These are phyloP conservation scores for Manis javanica DNA, from an alignment of 2,797 vertebrate genomes.

Conservation along the genomic window DNA sequence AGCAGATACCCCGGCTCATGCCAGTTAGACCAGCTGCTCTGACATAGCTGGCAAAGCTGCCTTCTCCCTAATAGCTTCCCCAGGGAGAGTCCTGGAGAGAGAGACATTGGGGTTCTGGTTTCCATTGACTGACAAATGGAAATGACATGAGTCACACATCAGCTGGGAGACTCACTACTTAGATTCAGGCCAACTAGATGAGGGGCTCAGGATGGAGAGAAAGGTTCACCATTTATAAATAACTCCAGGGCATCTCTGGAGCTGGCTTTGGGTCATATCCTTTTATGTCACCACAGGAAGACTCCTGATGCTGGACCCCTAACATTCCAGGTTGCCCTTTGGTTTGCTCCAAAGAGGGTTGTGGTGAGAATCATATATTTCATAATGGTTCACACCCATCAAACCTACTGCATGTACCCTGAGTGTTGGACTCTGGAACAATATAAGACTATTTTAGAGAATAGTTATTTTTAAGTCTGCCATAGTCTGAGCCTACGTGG, in stretches of 20 bases:
- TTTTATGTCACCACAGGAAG: not conserved
- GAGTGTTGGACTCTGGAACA: not conserved
- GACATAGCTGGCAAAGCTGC: slow-evolving; percentile 36
- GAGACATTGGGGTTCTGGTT: slow-evolving; percentile 64
- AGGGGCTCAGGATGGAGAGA: not conserved
- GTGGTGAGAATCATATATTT: not conserved
- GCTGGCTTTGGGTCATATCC: not conserved
- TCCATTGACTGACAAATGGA: slow-evolving; percentile 62
- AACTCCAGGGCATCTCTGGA: not conserved
- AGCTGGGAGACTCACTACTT: not conserved
- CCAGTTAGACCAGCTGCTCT: slow-evolving; percentile 50
- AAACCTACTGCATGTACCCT: not conserved
- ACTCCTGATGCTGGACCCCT: not conserved
- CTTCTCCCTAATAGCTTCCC: slow-evolving; percentile 58
- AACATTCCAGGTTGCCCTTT: not conserved
- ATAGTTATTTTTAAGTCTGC: not conserved
- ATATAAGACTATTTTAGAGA: not conserved
- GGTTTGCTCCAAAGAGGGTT: not conserved
- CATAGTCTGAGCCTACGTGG: not conserved
- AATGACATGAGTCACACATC: slow-evolving; percentile 35
- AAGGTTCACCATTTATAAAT: not conserved
- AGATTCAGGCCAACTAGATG: not conserved
- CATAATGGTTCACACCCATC: not conserved
- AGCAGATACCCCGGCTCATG: slow-evolving; percentile 61
- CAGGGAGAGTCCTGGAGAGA: slow-evolving; percentile 56